Evolutionary conservation across 2,888 invertebrate genomes (phyloP), one percentile per base, ranked within the genome.

Genomic region (Eurytoma adleriae): DNA sequence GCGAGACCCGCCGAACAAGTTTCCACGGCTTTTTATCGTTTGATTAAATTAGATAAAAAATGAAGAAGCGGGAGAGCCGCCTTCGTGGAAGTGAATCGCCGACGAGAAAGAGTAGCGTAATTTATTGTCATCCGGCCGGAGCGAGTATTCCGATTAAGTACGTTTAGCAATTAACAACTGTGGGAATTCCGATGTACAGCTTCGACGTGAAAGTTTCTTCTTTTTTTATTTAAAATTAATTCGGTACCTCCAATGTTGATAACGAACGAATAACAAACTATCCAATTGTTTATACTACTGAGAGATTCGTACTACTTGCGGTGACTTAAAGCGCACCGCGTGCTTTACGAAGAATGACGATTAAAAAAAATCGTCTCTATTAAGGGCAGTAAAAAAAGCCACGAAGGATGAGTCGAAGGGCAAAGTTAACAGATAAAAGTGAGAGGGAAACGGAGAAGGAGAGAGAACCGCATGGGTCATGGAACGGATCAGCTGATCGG

Each of bases 401-500:
- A 16, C 62, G 62, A 14, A 40, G 24, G 14, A 24, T 14, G 24
- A 40, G 64, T 10, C 40, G 64, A 48, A 30, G 48, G 64, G 71
- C 56, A 70, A 59, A n/a, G 16, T 10, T 57, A 48, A 4, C 67
- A 24, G 66, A 73, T 40, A 62, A 64, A 57, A 59, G 68, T 40
- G 24, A 40, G 81, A 84, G 82, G 78, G 50, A 61, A 56, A 50
- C 30, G 72, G 64, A 80, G 68, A 71, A 69, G 77, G 74, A 69
- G 59, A 56, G 68, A 72, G 70, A 79, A 82, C 84, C 82, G 85
- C 84, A 86, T 87, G 88, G 89, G 89, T 89, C 90, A 89, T 90
- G 88, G 89, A 89, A 90, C 88, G 89, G 88, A 90, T 90, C 91
- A 90, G 90, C 90, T 91, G 90, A 90, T 90, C 90, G 88, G 87